Evolutionary conservation across 2,797 vertebrate species (phyloP).

Genomic region (Brachyrhaphis roseni): DNA sequence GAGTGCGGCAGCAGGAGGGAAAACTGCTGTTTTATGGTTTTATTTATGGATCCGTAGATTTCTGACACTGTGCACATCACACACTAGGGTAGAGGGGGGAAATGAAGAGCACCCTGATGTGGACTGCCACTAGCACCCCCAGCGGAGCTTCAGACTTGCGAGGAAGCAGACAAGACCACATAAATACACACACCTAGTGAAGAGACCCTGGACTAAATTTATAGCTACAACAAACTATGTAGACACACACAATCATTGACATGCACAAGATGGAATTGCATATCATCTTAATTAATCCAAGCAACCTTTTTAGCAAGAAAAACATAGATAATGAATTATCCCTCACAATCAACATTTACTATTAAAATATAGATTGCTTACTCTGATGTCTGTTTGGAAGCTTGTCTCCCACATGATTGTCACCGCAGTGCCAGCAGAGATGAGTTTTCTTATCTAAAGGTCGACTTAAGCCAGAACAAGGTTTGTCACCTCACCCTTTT

Average conservation of each 20-base stretch:
- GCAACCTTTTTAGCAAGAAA: conserved; percentile 6
- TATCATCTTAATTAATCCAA: conserved; percentile 18
- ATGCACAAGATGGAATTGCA: conserved; percentile 1
- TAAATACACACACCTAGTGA: neutral
- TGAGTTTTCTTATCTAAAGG: conserved; percentile 74
- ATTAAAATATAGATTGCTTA: conserved; percentile 34
- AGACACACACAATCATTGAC: neutral
- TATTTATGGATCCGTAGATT: conserved; percentile 71
- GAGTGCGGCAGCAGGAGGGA: conserved; percentile 54
- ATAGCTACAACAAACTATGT: conserved; percentile 1
- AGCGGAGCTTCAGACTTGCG: conserved; percentile 36
- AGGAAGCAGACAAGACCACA: conserved; percentile 16
- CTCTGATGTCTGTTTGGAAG: conserved; percentile 20
- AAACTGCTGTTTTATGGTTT: conserved; percentile 73
- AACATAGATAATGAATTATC: conserved; percentile 11
- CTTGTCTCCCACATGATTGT: conserved; percentile 32
- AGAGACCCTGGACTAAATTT: conserved; percentile 25
- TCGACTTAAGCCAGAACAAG: conserved; percentile 61
- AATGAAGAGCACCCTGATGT: conserved; percentile 51
- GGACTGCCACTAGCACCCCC: conserved; percentile 45
- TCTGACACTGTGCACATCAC: conserved; percentile 54
- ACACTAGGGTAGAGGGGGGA: conserved; percentile 42
- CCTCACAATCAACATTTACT: conserved; percentile 14
- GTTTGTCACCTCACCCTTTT: conserved; percentile 66
- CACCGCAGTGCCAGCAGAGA: conserved; percentile 34